Percentiles rank a stretch among this genome's conserved stretches.
These are phyloP conservation scores for Axea sp. DNA, from an alignment of 2,888 invertebrate species.

Conservation along the genomic window DNA sequence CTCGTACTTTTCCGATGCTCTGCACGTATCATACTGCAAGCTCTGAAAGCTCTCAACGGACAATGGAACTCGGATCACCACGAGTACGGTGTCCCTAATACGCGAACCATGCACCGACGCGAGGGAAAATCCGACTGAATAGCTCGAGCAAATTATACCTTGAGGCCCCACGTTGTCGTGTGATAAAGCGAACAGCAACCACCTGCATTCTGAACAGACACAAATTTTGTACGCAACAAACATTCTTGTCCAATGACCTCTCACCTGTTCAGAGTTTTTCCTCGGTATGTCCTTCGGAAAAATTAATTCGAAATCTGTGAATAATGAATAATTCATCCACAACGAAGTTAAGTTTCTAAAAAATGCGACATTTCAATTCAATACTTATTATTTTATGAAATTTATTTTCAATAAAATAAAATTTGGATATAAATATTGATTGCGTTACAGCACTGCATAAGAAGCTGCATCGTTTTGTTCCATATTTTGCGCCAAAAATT, in stretches of 20 bases:
- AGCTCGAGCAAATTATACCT: constrained; percentile 45
- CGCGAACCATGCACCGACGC: constrained; percentile 31
- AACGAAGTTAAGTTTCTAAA: too few species aligned
- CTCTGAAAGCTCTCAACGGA: constrained; percentile 45
- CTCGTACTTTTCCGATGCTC: constrained; percentile 23
- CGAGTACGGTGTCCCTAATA: constrained; percentile 48
- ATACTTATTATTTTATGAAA: too few species aligned
- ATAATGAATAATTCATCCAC: too few species aligned
- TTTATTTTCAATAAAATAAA: too few species aligned
- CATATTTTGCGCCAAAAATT: too few species aligned
- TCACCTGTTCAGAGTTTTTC: too few species aligned
- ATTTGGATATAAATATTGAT: too few species aligned
- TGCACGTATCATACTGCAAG: constrained; percentile 23
- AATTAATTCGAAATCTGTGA: too few species aligned
- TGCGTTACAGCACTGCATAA: too few species aligned
- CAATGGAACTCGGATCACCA: constrained; percentile 50
- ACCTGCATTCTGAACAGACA: constrained; percentile 8
- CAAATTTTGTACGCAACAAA: constrained; percentile 7
- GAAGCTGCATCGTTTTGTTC: too few species aligned
- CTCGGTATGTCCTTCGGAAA: too few species aligned
- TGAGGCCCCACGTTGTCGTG: constrained; percentile 14
- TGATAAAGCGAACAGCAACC: constrained; percentile 16
- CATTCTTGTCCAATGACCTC: background rate
- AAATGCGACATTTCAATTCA: too few species aligned
- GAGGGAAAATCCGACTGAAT: constrained; percentile 41